Evolutionary conservation across 2,113 vertebrate species (phyloP).

Genomic region (Chascanopsetta lugubris): DNA sequence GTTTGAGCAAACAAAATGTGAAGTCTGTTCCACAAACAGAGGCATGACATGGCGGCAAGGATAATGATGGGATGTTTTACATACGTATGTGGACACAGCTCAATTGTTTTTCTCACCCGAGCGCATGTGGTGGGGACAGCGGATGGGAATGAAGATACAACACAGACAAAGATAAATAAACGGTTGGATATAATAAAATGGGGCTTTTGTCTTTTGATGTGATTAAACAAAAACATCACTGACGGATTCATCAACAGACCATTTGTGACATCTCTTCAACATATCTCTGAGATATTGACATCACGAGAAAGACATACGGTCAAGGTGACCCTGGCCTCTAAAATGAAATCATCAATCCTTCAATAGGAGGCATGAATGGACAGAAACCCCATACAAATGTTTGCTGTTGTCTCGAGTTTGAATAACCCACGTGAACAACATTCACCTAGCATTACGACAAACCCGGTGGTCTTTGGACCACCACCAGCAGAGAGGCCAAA

Average conservation of each 20-base stretch:
- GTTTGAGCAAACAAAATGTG: slow-evolving; percentile 10
- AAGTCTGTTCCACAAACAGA: slow-evolving; percentile 40
- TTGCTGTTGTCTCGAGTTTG: neutral
- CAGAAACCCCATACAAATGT: neutral
- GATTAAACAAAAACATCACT: no score
- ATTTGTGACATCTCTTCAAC: neutral
- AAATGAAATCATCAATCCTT: neutral
- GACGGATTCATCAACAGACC: no score
- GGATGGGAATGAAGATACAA: neutral
- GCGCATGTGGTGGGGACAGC: neutral
- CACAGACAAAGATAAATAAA: no score
- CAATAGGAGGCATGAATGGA: neutral
- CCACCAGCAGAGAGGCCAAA: slow-evolving; percentile 15
- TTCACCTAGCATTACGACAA: slow-evolving; percentile 6
- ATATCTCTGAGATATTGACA: neutral
- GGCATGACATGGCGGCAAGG: neutral
- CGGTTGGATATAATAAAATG: no score
- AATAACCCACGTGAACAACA: slow-evolving; percentile 10
- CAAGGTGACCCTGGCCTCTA: neutral
- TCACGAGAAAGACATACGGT: neutral
- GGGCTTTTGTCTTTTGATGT: no score
- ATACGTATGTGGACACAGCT: slow-evolving; percentile 12
- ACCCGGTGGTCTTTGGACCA: slow-evolving; percentile 10
- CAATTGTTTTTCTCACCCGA: neutral
- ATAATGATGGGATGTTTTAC: slow-evolving; percentile 45